Conservation (phyloP, 1,140 invertebrate species). For the Diorhabda elongata region DNA sequence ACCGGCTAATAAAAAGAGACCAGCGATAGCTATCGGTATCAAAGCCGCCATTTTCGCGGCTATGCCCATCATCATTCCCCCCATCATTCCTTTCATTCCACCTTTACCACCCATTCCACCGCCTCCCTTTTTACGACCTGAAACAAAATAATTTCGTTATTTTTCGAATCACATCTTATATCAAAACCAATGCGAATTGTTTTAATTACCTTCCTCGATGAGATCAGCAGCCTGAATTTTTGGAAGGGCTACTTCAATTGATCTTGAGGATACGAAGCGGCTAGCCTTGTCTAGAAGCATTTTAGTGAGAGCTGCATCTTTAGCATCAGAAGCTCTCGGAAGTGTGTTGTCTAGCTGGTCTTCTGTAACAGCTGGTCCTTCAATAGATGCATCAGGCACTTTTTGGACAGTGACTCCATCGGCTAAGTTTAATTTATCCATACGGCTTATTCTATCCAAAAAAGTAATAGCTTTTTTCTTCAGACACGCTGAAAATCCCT, state of each 20-base stretch:
- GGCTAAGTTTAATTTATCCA: conserved; percentile 62
- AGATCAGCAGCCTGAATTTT: conserved; percentile 51
- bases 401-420: conserved; percentile 64
- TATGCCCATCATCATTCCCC: conserved; percentile 76
- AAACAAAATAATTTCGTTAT: conserved; percentile 16
- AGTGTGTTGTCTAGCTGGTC: conserved; percentile 63
- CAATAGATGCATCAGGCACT: conserved; percentile 45
- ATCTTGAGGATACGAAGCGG: conserved; percentile 67
- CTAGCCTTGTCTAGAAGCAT: conserved; percentile 68
- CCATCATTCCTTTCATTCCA: conserved; percentile 80
- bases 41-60: conserved; percentile 71
- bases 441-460: conserved; percentile 64
- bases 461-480: conserved; percentile 76
- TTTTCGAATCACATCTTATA: too few relatives aligned
- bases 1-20: conserved; percentile 68
- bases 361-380: conserved; percentile 49
- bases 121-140: conserved; percentile 55
- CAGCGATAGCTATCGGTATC: conserved; percentile 68
- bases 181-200: too few relatives aligned
- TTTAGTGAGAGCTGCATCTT: conserved; percentile 61
- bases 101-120: conserved; percentile 26
- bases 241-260: conserved; percentile 69
- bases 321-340: conserved; percentile 57
- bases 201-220: conserved; percentile 65
- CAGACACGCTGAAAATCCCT: conserved; percentile 65